A percentile compares a stretch with the other conserved stretches of the same genome.
Evolutionary conservation across 2,888 invertebrate species (phyloP).

Genomic region (Xanthostigma xanthostigma): DNA sequence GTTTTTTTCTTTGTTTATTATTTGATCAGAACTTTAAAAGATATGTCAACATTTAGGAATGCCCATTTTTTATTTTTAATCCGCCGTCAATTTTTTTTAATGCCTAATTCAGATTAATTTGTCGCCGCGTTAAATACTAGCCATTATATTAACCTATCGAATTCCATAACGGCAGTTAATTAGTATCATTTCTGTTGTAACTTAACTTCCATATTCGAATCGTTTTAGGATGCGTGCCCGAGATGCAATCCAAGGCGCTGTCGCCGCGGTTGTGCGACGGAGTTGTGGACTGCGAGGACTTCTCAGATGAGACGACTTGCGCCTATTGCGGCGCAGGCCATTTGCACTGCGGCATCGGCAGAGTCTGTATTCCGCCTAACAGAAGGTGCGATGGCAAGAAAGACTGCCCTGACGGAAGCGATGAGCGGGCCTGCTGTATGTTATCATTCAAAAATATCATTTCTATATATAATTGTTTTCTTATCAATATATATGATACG

Average conservation of each 20-base stretch:
- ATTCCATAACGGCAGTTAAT: background rate
- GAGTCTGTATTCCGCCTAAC: conserved; percentile 53
- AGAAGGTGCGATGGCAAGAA: conserved; percentile 67
- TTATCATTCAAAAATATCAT: conserved; percentile 14
- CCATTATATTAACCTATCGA: background rate
- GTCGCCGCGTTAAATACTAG: too few relatives aligned
- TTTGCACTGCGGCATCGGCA: conserved; percentile 66
- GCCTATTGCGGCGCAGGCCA: conserved; percentile 58
- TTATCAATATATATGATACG: background rate
- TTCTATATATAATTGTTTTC: background rate
- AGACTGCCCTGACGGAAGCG: conserved; percentile 77
- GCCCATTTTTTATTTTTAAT: too few relatives aligned
- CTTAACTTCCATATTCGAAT: background rate
- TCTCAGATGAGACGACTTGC: conserved; percentile 67
- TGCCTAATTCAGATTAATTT: too few relatives aligned
- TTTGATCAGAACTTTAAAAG: too few relatives aligned
- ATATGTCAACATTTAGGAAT: too few relatives aligned
- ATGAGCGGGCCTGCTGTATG: conserved; percentile 77
- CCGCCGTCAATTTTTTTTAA: too few relatives aligned
- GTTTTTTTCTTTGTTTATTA: too few relatives aligned
- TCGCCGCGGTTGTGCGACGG: conserved; percentile 75
- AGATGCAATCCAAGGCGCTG: conserved; percentile 57
- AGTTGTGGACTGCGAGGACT: conserved; percentile 69
- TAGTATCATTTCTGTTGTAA: background rate
- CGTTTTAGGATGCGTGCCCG: conserved; percentile 51